These are phyloP conservation scores for Parapristionchus giblindavisi DNA, from an alignment of 2,888 invertebrate species.

Conservation along the genomic window DNA sequence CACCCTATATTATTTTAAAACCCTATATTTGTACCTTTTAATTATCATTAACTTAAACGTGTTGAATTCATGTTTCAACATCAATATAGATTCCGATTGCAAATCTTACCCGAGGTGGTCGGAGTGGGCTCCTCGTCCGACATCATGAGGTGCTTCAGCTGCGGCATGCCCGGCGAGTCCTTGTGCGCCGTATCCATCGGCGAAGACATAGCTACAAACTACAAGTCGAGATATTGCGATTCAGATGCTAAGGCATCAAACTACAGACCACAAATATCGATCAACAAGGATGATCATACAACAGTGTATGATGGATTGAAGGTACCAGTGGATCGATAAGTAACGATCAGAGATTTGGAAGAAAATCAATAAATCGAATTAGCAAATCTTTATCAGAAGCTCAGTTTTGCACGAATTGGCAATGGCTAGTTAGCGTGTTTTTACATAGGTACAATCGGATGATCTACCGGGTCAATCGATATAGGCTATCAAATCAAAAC, in stretches of 20 bases:
- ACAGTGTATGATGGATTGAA: not conserved
- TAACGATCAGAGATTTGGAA: not conserved
- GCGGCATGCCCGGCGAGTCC: conserved; percentile 34
- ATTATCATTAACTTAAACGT: no score
- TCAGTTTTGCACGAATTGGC: no score
- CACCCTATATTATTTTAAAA: no score
- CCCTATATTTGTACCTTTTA: no score
- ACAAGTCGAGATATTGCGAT: not conserved
- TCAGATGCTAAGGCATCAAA: not conserved
- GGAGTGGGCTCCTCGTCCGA: conserved; percentile 12
- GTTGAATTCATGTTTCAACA: not conserved
- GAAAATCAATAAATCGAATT: not conserved
- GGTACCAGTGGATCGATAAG: not conserved
- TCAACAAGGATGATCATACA: not conserved
- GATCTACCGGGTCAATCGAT: no score
- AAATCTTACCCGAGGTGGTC: not conserved
- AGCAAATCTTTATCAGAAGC: no score
- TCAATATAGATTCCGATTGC: not conserved
- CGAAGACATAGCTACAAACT: not conserved
- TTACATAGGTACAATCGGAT: no score
- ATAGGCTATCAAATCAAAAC: no score
- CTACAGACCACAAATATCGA: no score
- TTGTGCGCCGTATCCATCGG: not conserved
- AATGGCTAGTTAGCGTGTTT: no score
- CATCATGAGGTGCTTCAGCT: conserved; percentile 37